Evolutionary conservation across 1,140 invertebrate genomes (phyloP).

Genomic region (Littorina saxatilis): DNA sequence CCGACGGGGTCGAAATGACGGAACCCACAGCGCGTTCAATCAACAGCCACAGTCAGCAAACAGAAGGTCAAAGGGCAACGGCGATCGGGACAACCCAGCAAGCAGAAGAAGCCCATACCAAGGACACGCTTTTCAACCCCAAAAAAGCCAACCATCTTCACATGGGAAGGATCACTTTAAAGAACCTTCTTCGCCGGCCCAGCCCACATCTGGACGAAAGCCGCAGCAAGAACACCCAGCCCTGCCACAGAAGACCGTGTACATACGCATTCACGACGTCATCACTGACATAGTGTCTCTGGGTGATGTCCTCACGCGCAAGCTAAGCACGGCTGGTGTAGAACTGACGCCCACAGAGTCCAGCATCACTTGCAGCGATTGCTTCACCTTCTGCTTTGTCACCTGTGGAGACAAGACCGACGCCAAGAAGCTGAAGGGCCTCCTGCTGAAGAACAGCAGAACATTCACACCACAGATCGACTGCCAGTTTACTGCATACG

Average conservation of each 20-base stretch:
- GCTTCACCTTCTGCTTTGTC: slow-evolving; percentile 16
- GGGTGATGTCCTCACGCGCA: neutral
- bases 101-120: neutral
- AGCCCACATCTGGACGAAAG: neutral
- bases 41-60: too few relatives aligned
- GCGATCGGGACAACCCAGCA: too few relatives aligned
- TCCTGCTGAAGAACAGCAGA: slow-evolving; percentile 9
- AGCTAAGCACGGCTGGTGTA: neutral
- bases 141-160: neutral
- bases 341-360: neutral
- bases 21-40: too few relatives aligned
- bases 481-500: neutral
- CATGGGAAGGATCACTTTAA: too few relatives aligned
- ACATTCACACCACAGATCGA: neutral
- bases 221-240: neutral
- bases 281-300: neutral
- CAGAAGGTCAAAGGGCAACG: too few relatives aligned
- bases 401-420: neutral
- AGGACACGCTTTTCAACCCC: neutral
- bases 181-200: neutral
- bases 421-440: neutral
- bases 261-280: slow-evolving; percentile 1
- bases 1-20: too few relatives aligned
- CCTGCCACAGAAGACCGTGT: neutral
- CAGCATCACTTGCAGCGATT: neutral